These are phyloP conservation scores for Miniopterus natalensis DNA, from an alignment of 2,113 vertebrate species.

Conservation along the genomic window DNA sequence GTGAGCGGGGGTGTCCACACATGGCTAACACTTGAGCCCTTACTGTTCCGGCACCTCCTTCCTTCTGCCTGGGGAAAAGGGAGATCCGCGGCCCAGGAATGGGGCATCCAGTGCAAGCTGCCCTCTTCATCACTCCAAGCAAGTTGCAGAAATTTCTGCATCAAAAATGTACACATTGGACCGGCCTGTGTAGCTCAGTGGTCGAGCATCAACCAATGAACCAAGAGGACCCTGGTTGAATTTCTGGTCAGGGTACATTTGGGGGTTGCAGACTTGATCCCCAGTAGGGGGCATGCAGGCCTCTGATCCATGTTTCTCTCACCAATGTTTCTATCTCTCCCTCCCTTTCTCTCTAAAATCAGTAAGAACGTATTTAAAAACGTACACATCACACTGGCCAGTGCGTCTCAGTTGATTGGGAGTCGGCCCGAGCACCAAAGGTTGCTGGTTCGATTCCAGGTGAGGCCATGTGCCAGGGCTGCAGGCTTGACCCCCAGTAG, in stretches of 20 bases:
- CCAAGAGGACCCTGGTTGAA: no score
- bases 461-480: neutral
- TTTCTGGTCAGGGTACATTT: no score
- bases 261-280: neutral
- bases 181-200: no score
- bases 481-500: neutral
- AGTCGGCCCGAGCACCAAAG: no score
- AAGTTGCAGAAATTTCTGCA: neutral
- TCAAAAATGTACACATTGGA: neutral
- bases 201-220: no score
- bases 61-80: neutral
- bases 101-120: rapidly evolving
- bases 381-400: no score
- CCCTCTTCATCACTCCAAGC: neutral
- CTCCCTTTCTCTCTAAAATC: no score
- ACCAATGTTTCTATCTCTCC: no score
- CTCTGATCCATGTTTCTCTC: no score
- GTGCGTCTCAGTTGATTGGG: no score
- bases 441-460: no score
- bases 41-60: neutral
- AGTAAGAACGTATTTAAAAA: neutral
- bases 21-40: neutral
- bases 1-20: neutral
- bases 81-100: neutral
- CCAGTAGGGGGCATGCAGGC: neutral